A percentile compares a stretch with the other conserved stretches of the same genome.
Evolutionary conservation across 23 tunicate species (phyloP).

Genomic region (Phallusia fumigata): DNA sequence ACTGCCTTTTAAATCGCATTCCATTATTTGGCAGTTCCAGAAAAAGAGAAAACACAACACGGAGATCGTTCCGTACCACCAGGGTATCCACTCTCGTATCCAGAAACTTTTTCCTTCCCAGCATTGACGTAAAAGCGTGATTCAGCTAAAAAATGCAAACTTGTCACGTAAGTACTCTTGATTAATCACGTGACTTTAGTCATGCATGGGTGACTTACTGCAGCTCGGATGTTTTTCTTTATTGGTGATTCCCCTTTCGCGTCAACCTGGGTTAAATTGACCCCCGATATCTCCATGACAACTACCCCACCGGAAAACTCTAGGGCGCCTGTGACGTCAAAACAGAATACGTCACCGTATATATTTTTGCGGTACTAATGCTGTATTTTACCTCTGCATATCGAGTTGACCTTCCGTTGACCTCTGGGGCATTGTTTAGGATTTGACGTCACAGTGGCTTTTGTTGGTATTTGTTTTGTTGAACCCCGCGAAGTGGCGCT

Average conservation of each 20-base stretch:
- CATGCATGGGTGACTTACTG: not conserved
- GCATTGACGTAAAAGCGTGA: not conserved
- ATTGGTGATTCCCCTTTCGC: not conserved
- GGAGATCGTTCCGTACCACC: not conserved
- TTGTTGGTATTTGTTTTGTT: not conserved
- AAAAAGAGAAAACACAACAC: not conserved
- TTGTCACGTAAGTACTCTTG: not conserved
- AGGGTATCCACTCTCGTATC: not conserved
- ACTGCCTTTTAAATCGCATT: not conserved
- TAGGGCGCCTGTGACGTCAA: not conserved
- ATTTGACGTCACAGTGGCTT: not conserved
- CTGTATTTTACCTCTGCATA: not conserved
- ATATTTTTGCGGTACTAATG: too few species aligned
- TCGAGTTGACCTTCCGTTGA: not conserved
- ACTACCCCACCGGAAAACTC: not conserved
- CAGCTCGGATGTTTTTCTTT: not conserved
- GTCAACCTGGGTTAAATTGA: not conserved
- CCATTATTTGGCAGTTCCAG: not conserved
- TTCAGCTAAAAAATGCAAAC: not conserved
- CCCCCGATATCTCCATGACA: conserved; percentile 5
- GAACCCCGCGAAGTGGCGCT: not conserved
- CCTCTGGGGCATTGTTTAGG: not conserved
- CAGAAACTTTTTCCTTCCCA: not conserved
- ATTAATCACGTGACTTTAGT: not conserved
- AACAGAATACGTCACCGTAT: not conserved